These are phyloP conservation scores for Eupleurogrammus muticus DNA, from an alignment of 2,797 vertebrate genomes.

Conservation along the genomic window DNA sequence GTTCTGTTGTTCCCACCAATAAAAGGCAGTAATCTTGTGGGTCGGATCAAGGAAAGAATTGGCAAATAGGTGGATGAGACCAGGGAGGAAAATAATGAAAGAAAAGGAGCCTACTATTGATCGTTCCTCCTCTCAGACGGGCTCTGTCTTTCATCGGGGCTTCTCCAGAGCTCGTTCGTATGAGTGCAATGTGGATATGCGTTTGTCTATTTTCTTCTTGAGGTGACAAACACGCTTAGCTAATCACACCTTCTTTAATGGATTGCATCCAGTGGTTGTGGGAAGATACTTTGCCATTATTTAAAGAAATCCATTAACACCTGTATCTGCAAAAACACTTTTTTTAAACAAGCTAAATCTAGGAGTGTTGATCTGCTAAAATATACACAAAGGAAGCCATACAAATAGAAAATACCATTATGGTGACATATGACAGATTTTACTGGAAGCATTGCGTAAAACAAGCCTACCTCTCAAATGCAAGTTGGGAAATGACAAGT, in stretches of 20 bases:
- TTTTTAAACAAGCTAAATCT: too few species aligned
- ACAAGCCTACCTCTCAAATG: too few species aligned
- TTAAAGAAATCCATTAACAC: background rate
- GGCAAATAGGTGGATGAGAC: constrained; percentile 66
- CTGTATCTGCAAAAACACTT: background rate
- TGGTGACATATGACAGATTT: too few species aligned
- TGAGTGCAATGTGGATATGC: constrained; percentile 3
- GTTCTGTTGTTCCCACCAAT: constrained; percentile 64
- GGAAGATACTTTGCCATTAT: background rate
- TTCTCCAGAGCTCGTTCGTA: constrained; percentile 30
- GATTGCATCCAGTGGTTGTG: background rate
- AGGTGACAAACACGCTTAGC: background rate
- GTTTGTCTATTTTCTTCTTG: constrained; percentile 4
- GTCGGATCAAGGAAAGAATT: constrained; percentile 70
- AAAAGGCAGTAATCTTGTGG: constrained; percentile 66
- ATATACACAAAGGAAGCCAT: too few species aligned
- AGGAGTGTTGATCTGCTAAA: too few species aligned
- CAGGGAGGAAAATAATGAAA: constrained; percentile 64
- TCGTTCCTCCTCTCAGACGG: constrained; percentile 37
- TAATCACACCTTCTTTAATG: background rate
- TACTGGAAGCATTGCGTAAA: too few species aligned
- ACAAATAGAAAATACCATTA: too few species aligned
- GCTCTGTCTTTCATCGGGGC: constrained; percentile 38
- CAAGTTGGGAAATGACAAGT: background rate
- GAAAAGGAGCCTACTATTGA: constrained; percentile 59